A percentile compares a stretch with the other conserved stretches of the same genome.
phyloP scores from a whole-genome alignment of 1,140 invertebrate genomes.

The Drosophila lowei region DNA sequence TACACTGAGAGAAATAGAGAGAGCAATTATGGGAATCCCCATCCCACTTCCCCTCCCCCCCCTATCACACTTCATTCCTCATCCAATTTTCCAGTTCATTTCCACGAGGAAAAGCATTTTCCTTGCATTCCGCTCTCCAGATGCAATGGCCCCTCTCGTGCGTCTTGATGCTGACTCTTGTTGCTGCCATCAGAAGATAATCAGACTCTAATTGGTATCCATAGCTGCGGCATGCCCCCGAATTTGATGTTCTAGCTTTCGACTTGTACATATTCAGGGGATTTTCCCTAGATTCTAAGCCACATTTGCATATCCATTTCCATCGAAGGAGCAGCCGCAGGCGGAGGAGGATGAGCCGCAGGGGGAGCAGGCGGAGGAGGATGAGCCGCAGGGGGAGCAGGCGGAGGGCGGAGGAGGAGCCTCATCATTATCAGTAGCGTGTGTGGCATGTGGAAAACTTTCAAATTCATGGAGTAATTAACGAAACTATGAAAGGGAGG shows the following conservation, averaged over 20 bases:
- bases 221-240: constrained; percentile 37
- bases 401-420: neutral
- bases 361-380: neutral
- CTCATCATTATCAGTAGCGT: constrained; percentile 16
- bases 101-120: constrained; percentile 32
- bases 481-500: constrained; percentile 20
- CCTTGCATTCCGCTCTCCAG: constrained; percentile 17
- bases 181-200: constrained; percentile 24
- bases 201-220: constrained; percentile 51
- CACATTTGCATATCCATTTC: constrained; percentile 53
- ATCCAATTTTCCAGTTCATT: constrained; percentile 47
- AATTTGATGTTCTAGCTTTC: constrained; percentile 43
- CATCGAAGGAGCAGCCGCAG: constrained; percentile 6
- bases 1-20: constrained; percentile 4
- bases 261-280: neutral
- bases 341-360: neutral
- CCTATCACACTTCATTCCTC: constrained; percentile 12
- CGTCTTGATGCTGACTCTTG: constrained; percentile 24
- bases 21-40: neutral
- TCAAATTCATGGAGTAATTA: constrained; percentile 59
- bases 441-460: constrained; percentile 52
- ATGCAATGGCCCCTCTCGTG: neutral
- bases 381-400: neutral
- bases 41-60: neutral
- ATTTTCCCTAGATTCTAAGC: neutral